Conservation (phyloP, 2,888 invertebrate species). For the Sphaerophoria taeniata region DNA sequence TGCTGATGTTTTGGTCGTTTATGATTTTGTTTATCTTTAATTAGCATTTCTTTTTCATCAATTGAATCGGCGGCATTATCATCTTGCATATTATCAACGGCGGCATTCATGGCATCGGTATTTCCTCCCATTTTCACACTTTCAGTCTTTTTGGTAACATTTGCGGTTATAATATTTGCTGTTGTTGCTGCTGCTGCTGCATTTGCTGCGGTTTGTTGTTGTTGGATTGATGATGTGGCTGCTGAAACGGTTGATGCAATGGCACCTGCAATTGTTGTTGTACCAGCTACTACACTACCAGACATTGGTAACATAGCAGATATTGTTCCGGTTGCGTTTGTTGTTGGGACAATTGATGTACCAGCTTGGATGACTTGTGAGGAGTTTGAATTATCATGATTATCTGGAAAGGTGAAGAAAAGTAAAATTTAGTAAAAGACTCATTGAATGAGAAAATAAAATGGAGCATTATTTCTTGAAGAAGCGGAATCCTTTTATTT, state of each 20-base stretch:
- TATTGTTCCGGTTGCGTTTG: constrained; percentile 75
- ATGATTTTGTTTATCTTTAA: constrained; percentile 80
- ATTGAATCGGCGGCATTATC: constrained; percentile 76
- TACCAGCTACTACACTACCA: constrained; percentile 76
- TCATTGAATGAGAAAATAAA: background rate
- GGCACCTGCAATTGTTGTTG: constrained; percentile 76
- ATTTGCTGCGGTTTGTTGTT: constrained; percentile 74
- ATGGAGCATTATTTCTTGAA: background rate
- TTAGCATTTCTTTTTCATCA: constrained; percentile 75
- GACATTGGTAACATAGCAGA: constrained; percentile 76
- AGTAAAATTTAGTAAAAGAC: background rate
- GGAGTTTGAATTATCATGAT: constrained; percentile 83
- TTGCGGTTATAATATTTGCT: constrained; percentile 76
- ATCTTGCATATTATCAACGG: constrained; percentile 76
- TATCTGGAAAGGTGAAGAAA: constrained; percentile 77
- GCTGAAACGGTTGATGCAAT: constrained; percentile 78
- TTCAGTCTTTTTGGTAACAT: constrained; percentile 84
- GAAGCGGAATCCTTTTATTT: constrained; percentile 10
- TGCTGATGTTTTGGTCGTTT: constrained; percentile 79
- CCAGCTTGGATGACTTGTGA: constrained; percentile 80
- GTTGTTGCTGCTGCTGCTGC: constrained; percentile 78
- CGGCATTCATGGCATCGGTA: constrained; percentile 82
- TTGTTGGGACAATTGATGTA: constrained; percentile 80
- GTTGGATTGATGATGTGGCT: constrained; percentile 71
- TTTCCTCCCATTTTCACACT: constrained; percentile 79